Evolutionary conservation across 2,888 invertebrate genomes (phyloP).

Genomic region (Orchestes rusci): DNA sequence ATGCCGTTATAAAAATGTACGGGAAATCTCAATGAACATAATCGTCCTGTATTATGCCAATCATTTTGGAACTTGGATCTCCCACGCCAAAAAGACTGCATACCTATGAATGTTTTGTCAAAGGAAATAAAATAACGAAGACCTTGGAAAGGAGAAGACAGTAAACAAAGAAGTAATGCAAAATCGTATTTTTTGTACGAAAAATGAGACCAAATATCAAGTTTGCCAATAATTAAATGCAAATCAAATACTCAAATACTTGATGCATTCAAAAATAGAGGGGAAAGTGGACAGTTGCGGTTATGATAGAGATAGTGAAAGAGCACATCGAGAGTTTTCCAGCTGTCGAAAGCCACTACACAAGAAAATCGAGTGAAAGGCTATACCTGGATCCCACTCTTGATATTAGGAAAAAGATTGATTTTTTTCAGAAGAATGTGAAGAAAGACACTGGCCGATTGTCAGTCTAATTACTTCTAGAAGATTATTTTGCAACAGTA

Average conservation of each 20-base stretch:
- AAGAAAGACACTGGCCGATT: conserved; percentile 5
- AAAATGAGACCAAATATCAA: background rate
- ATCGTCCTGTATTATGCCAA: conserved; percentile 3
- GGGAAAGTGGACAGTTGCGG: conserved; percentile 6
- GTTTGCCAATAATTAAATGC: conserved; percentile 6
- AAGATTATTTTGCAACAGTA: conserved; percentile 12
- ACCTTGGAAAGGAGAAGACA: background rate
- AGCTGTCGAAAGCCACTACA: conserved; percentile 13
- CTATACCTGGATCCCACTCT: conserved; percentile 8
- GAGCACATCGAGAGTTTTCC: conserved; percentile 18
- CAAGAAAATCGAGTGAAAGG: conserved; percentile 10
- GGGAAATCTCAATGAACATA: conserved; percentile 4
- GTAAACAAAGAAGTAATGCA: background rate
- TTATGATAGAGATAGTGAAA: conserved; percentile 6
- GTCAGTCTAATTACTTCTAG: conserved; percentile 7
- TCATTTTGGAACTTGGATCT: conserved; percentile 8
- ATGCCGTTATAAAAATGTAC: conserved; percentile 9
- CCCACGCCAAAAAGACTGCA: conserved; percentile 9
- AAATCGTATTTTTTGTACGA: background rate
- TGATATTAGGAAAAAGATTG: conserved; percentile 12
- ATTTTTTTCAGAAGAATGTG: conserved; percentile 11
- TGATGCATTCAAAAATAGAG: conserved; percentile 12
- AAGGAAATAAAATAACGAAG: conserved; percentile 5
- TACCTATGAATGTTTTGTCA: conserved; percentile 5
- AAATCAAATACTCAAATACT: conserved; percentile 11